Percentiles rank a stretch among this genome's conserved stretches.
phyloP scores from a whole-genome alignment of 2,113 vertebrate genomes.

The Microcebus lehilahytsara region DNA sequence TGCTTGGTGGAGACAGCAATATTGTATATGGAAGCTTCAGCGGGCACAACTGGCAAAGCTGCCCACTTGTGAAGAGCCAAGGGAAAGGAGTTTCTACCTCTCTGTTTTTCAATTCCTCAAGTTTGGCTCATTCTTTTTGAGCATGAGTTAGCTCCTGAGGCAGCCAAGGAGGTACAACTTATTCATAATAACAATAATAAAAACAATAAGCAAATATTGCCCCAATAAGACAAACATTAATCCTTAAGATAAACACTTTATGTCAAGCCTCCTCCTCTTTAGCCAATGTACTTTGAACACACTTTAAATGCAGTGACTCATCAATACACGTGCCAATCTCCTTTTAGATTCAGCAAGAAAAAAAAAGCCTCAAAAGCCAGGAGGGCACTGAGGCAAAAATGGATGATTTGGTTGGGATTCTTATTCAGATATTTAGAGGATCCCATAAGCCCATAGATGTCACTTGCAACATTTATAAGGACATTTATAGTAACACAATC shows the following conservation, averaged over 20 bases:
- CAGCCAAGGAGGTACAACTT: not conserved
- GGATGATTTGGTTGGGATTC: not conserved
- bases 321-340: not conserved
- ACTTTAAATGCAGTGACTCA: not conserved
- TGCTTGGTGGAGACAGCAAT: slow-evolving; percentile 46
- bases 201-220: not conserved
- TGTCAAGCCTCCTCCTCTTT: not conserved
- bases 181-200: not conserved
- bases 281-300: not conserved
- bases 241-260: not conserved
- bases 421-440: not conserved
- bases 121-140: not conserved
- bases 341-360: not conserved
- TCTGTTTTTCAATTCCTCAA: not conserved
- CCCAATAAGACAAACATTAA: not conserved
- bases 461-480: not conserved
- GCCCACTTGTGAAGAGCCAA: not conserved
- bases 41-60: slow-evolving; percentile 37
- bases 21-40: slow-evolving; percentile 33
- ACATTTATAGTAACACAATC: not conserved
- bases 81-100: slow-evolving; percentile 55
- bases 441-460: not conserved
- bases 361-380: not conserved
- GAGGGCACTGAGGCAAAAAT: not conserved
- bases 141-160: not conserved